Conservation (phyloP, 2,797 vertebrate genomes). For the Hydrocynus forskahlii region DNA sequence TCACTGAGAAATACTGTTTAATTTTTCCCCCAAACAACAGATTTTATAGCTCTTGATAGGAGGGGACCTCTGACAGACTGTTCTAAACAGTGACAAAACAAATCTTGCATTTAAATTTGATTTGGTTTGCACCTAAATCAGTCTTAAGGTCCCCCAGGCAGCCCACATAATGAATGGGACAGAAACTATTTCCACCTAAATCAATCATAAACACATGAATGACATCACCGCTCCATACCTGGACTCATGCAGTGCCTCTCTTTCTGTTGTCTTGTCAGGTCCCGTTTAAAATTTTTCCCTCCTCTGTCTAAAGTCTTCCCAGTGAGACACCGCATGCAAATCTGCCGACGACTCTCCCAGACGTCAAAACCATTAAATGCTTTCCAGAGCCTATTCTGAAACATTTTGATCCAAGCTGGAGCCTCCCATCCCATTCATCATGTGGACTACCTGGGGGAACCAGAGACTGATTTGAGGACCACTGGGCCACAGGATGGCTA, state of each 20-base stretch:
- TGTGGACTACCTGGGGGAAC: neutral
- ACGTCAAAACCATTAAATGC: neutral
- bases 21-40: too few relatives aligned
- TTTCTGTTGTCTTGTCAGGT: neutral
- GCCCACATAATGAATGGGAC: too few relatives aligned
- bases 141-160: too few relatives aligned
- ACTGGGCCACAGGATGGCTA: too few relatives aligned
- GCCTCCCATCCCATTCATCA: neutral
- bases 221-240: neutral
- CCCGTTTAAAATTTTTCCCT: neutral
- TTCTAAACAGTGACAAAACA: too few relatives aligned
- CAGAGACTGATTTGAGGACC: too few relatives aligned
- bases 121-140: too few relatives aligned
- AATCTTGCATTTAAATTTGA: too few relatives aligned
- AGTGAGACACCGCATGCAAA: neutral
- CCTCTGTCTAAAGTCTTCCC: neutral
- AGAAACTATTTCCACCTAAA: neutral
- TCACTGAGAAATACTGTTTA: too few relatives aligned
- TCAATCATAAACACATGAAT: neutral
- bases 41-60: too few relatives aligned
- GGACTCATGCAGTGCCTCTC: neutral
- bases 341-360: neutral
- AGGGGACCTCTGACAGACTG: too few relatives aligned
- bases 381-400: neutral
- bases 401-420: neutral